A percentile compares a stretch with the other conserved stretches of the same genome.
Conservation (phyloP, 2,113 vertebrate genomes). For the Oryctolagus cuniculus region mOryCun1.1 NC_091432.1:192120501-192121000, state of each 20-base stretch:
- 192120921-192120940: constrained; percentile 61
- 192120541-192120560: not conserved
- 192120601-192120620: constrained; percentile 42
- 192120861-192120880: constrained; percentile 70
- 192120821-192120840: constrained; percentile 76
- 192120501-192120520: not conserved
- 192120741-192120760: constrained; percentile 75
- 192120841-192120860: constrained; percentile 67
- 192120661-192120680: constrained; percentile 50
- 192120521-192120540: not conserved
- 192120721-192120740: constrained; percentile 68
- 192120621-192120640: constrained; percentile 50
- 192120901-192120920: constrained; percentile 59
- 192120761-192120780: constrained; percentile 68
- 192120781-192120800: constrained; percentile 57
- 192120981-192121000: constrained; percentile 68
- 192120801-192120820: constrained; percentile 75
- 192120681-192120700: constrained; percentile 58
- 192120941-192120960: constrained; percentile 73
- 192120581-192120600: constrained; percentile 16
- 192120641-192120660: not conserved
- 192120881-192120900: constrained; percentile 62
- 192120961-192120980: constrained; percentile 61
- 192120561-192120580: not conserved
- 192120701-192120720: constrained; percentile 75